A percentile compares a stretch with the other conserved stretches of the same genome.
These are phyloP conservation scores for Spisula solida DNA, from an alignment of 2,888 invertebrate genomes.

Conservation along the genomic window DNA sequence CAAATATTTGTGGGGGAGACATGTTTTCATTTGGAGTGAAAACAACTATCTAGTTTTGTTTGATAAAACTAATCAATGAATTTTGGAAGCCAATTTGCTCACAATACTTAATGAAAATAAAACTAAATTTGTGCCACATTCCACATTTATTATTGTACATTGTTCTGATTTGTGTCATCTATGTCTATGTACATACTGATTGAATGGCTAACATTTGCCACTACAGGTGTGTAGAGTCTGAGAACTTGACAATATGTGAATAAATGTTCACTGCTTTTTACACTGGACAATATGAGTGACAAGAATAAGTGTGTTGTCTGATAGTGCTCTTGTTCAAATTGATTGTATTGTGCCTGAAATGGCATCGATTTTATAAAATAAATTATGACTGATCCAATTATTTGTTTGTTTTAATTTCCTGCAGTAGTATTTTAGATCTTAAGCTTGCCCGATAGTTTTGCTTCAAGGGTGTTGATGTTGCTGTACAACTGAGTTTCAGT, in stretches of 20 bases:
- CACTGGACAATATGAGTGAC: neutral
- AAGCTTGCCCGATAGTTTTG: too few relatives aligned
- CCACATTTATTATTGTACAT: conserved; percentile 23
- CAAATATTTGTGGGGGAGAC: too few relatives aligned
- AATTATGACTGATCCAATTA: conserved; percentile 40
- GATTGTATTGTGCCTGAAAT: conserved; percentile 45
- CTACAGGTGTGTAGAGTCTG: conserved; percentile 1
- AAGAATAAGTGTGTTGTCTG: conserved; percentile 38
- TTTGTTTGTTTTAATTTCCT: neutral
- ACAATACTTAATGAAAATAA: neutral
- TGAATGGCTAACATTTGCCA: neutral
- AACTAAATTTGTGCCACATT: neutral
- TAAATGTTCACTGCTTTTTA: conserved; percentile 22
- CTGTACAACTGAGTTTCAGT: too few relatives aligned
- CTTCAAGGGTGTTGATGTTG: too few relatives aligned
- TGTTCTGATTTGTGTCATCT: conserved; percentile 10
- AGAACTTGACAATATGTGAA: conserved; percentile 5
- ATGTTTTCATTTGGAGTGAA: too few relatives aligned
- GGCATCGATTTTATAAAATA: conserved; percentile 52
- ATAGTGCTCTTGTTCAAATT: conserved; percentile 48
- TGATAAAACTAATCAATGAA: neutral
- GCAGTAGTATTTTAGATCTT: too few relatives aligned
- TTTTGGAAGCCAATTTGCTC: neutral
- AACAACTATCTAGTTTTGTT: too few relatives aligned
- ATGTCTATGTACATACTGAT: neutral